Evolutionary conservation across 2,113 vertebrate species (phyloP).

Genomic region (Rutilus rutilus): DNA sequence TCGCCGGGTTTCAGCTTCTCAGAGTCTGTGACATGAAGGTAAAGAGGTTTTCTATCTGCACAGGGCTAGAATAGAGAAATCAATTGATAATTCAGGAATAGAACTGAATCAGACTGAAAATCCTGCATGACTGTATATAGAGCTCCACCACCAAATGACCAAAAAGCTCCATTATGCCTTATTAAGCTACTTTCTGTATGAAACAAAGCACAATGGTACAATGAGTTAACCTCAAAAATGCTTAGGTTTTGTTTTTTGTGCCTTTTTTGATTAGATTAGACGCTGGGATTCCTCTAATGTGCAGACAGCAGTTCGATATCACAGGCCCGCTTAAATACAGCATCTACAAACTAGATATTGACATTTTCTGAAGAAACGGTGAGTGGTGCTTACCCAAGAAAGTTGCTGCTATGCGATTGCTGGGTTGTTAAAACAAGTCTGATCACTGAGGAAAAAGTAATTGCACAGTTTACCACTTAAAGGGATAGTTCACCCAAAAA

Average conservation of each 20-base stretch:
- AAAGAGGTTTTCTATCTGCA: neutral
- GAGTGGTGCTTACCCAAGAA: neutral
- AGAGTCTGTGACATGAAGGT: neutral
- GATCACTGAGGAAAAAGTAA: neutral
- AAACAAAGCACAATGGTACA: neutral
- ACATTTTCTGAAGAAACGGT: neutral
- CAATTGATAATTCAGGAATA: neutral
- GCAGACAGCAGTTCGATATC: neutral
- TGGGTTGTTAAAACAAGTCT: neutral
- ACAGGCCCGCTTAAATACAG: neutral
- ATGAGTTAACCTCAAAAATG: neutral
- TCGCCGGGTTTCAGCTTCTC: slow-evolving; percentile 15
- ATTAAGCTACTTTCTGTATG: neutral
- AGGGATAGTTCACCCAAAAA: too few relatives aligned
- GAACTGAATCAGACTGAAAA: slow-evolving; percentile 1
- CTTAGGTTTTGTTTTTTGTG: neutral
- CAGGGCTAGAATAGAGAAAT: slow-evolving; percentile 11
- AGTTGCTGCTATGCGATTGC: neutral
- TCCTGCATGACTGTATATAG: neutral
- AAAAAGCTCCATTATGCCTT: neutral
- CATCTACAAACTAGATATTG: neutral
- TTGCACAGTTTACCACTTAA: neutral
- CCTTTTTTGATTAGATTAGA: neutral
- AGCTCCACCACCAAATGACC: neutral
- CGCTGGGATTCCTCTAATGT: neutral